A percentile compares a stretch with the other conserved stretches of the same genome.
Evolutionary conservation across 2,888 invertebrate species (phyloP).

Genomic region (Hirtodrosophila cameraria): DNA sequence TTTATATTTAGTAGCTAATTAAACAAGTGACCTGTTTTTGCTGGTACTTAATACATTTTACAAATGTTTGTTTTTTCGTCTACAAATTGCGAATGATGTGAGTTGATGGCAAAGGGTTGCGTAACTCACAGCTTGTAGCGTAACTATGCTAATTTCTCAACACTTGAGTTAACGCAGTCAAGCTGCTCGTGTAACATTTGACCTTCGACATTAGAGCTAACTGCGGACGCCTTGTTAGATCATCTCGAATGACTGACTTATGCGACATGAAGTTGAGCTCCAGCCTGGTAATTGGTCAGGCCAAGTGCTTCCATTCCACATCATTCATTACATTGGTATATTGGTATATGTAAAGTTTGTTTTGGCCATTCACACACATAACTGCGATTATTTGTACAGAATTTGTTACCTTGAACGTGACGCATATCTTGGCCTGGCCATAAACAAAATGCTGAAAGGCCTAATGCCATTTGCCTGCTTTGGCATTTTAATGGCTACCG

Average conservation of each 20-base stretch:
- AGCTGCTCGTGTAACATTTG: background rate
- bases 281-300: slow-evolving; percentile 28
- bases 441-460: slow-evolving; percentile 43
- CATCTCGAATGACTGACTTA: slow-evolving; percentile 10
- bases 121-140: background rate
- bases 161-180: slow-evolving; percentile 3
- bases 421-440: slow-evolving; percentile 41
- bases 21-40: slow-evolving; percentile 30
- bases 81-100: background rate
- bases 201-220: slow-evolving; percentile 26
- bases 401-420: slow-evolving; percentile 71
- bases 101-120: background rate
- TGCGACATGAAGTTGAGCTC: slow-evolving; percentile 24
- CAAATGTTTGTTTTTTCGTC: slow-evolving; percentile 1
- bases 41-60: slow-evolving; percentile 6
- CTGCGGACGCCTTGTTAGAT: slow-evolving; percentile 2
- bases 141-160: slow-evolving; percentile 9
- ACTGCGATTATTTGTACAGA: slow-evolving; percentile 8
- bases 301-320: slow-evolving; percentile 8
- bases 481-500: slow-evolving; percentile 67
- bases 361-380: slow-evolving; percentile 1
- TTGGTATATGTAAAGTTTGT: background rate
- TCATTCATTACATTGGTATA: background rate
- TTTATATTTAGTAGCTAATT: slow-evolving; percentile 22
- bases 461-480: slow-evolving; percentile 44